Base-by-base conservation (phyloP, 2,113 vertebrate genomes). In the Pogonocichla stellata region DNA sequence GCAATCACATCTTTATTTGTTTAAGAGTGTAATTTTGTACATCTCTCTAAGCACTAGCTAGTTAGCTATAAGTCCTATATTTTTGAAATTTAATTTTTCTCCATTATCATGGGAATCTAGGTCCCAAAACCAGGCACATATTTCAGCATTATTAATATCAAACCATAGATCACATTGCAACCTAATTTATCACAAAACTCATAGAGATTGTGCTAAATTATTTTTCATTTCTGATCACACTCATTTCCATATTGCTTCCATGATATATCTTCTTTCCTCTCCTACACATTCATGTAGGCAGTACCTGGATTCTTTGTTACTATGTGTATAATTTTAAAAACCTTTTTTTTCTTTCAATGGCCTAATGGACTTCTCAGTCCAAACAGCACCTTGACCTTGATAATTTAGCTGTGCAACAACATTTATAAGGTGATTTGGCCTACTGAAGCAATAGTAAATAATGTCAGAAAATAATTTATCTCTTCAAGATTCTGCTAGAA, bases 61-160 rank as follows among this genome's bases (percentile, higher is more conserved):
- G n/a, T 36, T 74, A 73, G 34, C 79, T 66, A 43, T 14, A 86
- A 17, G 7, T 36, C 28, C 34, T 3, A 34, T 18, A 31, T 64
- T 91, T 33, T 53, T 56, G 9, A 83, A 53, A 67, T 42, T 19
- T 25, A 51, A 6, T 50, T 85, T 71, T 73, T 70, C 29, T 42
- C 25, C 12, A 14, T 19, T 45, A 22, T 45, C 12, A 18, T 65
- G n/a, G 51, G 54, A 90, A 81, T 5, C 13, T 61, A 22, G 9
- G 19, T 36, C 19, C 4, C 19, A 4, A 48, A 88, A 54, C 0
- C 10, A 42, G 45, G 50, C 0, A 0, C 8, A 31, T 11, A 43
- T 45, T 85, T 9, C 38, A 86, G 23, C 58, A n/a, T 10, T 80
- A 22, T 70, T 81, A 78, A 78, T 77, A 81, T 65, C 10, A 9